Evolutionary conservation across 2,888 invertebrate species (phyloP), one percentile per base, ranked within the genome.

Genomic region (Agrotis segetum): DNA sequence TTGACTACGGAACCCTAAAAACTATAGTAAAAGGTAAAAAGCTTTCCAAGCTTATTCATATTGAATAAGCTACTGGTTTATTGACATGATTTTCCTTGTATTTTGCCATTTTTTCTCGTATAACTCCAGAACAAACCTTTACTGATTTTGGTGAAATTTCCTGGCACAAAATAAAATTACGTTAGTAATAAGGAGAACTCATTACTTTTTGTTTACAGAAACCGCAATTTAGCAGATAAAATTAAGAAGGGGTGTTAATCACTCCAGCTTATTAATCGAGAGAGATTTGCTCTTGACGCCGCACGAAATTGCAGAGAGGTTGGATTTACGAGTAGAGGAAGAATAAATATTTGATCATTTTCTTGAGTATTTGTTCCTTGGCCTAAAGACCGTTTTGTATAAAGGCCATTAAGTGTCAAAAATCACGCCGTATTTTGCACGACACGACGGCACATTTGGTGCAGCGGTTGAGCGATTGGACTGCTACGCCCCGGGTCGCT

Each of bases 131-230:
- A 16, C 13, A n/a, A 50, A 60, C 7, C 29, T 34, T 55, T 24
- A 29, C 46, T 60, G 56, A 67, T 67, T 34, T 59, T 21, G 46
- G 13, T 2, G 49, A 40, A 61, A 76, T 75, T 75, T 49, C 52
- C 59, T 44, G 34, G 11, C 17, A 34, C 29, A 53, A 74, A 63
- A n/a, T n/a, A 74, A n/a, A n/a, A 75, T 80, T 59, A 60, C 17
- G 74, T 53, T 52, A 49, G 64, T 24, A 47, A 67, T 77, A 62
- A 81, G 16, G 24, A 67, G 47, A 61, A 67, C 52, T 75, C 68
- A 76, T 81, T 67, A 62, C 47, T 62, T 17, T 17, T 49, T 76
- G 77, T 76, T 67, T 75, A 49, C 40, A 6, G 17, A 44, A 58
- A 24, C 47, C 49, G 47, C 67, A 80, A 75, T 75, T 49, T 19